Evolutionary conservation across 2,113 vertebrate genomes (phyloP).

Genomic region (Scatophagus argus): DNA sequence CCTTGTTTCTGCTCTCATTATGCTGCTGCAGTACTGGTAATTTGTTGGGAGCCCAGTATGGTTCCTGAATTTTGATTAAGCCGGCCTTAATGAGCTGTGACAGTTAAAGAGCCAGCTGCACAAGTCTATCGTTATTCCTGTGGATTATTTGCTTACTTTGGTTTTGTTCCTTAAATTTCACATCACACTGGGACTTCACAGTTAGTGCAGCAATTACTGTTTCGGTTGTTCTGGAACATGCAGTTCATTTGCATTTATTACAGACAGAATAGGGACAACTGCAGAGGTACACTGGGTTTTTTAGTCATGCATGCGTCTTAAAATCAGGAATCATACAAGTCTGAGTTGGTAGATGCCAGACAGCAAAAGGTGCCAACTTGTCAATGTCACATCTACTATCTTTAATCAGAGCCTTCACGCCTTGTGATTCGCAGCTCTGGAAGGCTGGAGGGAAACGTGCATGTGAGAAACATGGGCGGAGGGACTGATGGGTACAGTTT

Average conservation of each 20-base stretch:
- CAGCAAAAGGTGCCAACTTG: not conserved
- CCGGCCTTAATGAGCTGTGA: conserved; percentile 52
- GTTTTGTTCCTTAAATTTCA: conserved; percentile 3
- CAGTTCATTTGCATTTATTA: not conserved
- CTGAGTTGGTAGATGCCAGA: not conserved
- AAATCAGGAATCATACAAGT: not conserved
- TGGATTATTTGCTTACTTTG: conserved; percentile 6
- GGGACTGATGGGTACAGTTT: not conserved
- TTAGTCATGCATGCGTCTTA: too few relatives aligned
- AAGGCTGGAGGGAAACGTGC: not conserved
- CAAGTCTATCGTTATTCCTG: conserved; percentile 3
- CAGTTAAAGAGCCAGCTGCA: conserved; percentile 55
- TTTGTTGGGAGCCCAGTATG: conserved; percentile 18
- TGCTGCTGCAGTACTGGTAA: not conserved
- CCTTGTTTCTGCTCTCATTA: conserved; percentile 28
- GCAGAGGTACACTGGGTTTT: not conserved
- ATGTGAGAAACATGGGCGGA: conserved; percentile 3
- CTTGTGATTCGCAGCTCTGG: not conserved
- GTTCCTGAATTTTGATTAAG: conserved; percentile 47
- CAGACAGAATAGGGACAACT: not conserved
- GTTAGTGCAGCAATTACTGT: too few relatives aligned
- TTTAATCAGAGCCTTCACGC: conserved; percentile 11
- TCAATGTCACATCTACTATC: not conserved
- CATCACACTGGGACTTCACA: not conserved
- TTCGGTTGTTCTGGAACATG: not conserved